Evolutionary conservation across 2,113 vertebrate genomes (phyloP).

Genomic region (Pelodiscus sinensis): DNA sequence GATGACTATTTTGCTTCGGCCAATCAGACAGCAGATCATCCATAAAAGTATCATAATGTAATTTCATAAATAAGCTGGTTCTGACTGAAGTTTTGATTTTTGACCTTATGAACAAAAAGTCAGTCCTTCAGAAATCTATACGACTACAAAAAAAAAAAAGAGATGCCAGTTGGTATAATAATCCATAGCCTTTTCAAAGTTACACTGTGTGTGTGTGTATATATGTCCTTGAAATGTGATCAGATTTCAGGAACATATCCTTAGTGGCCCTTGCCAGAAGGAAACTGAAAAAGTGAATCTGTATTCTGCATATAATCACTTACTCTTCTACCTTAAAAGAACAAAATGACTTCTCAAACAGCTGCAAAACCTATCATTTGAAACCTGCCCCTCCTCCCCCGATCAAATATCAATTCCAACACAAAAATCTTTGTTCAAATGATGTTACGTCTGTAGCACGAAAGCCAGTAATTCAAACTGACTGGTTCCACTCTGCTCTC

Average conservation of each 20-base stretch:
- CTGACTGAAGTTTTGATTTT: neutral
- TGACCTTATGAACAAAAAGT: neutral
- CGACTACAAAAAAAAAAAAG: neutral
- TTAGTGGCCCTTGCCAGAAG: slow-evolving; percentile 5
- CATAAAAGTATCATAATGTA: neutral
- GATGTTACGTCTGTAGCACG: neutral
- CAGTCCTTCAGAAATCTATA: slow-evolving; percentile 32
- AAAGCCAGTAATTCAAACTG: slow-evolving; percentile 33
- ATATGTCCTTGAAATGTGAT: neutral
- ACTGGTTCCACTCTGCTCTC: neutral
- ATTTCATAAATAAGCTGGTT: neutral
- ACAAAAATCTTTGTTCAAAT: slow-evolving; percentile 45
- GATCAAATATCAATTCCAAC: slow-evolving; percentile 35
- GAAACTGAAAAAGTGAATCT: slow-evolving; percentile 16
- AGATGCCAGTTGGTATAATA: neutral
- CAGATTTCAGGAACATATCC: slow-evolving; percentile 17
- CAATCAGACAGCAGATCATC: neutral
- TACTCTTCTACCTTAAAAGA: slow-evolving; percentile 40
- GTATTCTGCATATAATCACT: slow-evolving; percentile 32
- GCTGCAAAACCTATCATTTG: slow-evolving; percentile 45
- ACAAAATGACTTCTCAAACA: slow-evolving; percentile 47
- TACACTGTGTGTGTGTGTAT: neutral
- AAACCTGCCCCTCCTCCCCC: slow-evolving; percentile 31
- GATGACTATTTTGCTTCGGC: neutral
- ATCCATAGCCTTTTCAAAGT: neutral